These are phyloP conservation scores for Acromyrmex charruanus DNA, from an alignment of 1,140 invertebrate genomes.

Conservation along the genomic window DNA sequence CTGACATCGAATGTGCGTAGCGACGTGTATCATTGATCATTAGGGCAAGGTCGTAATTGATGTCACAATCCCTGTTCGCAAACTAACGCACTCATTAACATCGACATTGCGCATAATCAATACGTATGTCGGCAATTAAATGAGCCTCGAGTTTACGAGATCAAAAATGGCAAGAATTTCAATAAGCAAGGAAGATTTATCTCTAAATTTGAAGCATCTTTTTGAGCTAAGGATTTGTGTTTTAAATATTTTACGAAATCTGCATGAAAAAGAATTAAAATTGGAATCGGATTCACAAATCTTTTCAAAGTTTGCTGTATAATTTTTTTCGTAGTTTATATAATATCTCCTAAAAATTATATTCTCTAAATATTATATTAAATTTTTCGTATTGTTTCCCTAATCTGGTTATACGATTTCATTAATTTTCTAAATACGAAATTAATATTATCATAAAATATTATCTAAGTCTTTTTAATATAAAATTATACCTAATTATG, in stretches of 20 bases:
- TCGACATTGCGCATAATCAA: constrained; percentile 45
- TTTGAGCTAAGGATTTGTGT: background rate
- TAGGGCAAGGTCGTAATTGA: constrained; percentile 56
- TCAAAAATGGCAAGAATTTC: background rate
- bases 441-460: background rate
- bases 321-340: background rate
- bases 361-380: background rate
- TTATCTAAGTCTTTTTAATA: background rate
- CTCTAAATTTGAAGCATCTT: background rate
- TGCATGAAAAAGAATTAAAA: background rate
- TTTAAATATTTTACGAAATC: background rate
- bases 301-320: background rate
- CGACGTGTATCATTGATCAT: constrained; percentile 49
- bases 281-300: background rate
- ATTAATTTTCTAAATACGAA: background rate
- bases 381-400: background rate
- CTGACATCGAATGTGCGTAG: constrained; percentile 4
- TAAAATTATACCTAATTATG: background rate
- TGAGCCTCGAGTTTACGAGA: background rate
- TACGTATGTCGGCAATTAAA: constrained; percentile 44
- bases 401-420: background rate
- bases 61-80: constrained; percentile 42
- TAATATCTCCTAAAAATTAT: background rate
- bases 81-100: constrained; percentile 42
- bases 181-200: background rate